Evolutionary conservation across 2,888 invertebrate genomes (phyloP), one percentile per base, ranked within the genome.

Genomic region (Platynereis dumerilii): DNA sequence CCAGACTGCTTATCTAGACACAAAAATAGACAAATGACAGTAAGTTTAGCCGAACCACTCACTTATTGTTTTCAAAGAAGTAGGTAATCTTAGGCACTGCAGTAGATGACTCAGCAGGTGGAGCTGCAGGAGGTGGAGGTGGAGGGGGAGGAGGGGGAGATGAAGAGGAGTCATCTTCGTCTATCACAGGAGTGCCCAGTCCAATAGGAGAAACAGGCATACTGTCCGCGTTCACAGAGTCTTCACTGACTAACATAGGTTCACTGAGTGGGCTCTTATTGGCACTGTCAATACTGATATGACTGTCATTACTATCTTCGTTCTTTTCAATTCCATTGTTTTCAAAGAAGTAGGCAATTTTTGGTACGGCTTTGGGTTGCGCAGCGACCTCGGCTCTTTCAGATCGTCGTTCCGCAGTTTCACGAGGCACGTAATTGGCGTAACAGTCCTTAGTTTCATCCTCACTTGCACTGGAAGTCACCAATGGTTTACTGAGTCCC

Each of bases 301-400:
- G 39, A 15, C 26, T 59, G 29, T 87, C 78, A 89, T 87, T 44
- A 76, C 79, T 61, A 80, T 60, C 54, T 78, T 52, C 54, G 58
- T 58, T 5, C 55, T 42, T 58, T 10, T 60, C 27, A n/a, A n/a
- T n/a, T n/a, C n/a, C n/a, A 34, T 48, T 27, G 24, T 68, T 70
- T 54, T 76, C 76, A 71, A 76, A 76, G 66, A 76, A 75, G 64
- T 74, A 75, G 15, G 69, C 70, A 22, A 75, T 74, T 58, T 72
- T 72, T 22, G 74, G 74, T 1, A 69, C 39, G 24, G 45, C 45
- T 59, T 65, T 27, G 17, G 45, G 45, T 12, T 17, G 48, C 1
- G 27, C 45, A 24, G 20, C 5, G 5, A 24, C 5, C 3, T 20
- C 20, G 17, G 24, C 20, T n/a, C n/a, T n/a, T n/a, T n/a, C n/a